phyloP scores from a whole-genome alignment of 2,113 vertebrate species.

The Ramphastos sulfuratus region DNA sequence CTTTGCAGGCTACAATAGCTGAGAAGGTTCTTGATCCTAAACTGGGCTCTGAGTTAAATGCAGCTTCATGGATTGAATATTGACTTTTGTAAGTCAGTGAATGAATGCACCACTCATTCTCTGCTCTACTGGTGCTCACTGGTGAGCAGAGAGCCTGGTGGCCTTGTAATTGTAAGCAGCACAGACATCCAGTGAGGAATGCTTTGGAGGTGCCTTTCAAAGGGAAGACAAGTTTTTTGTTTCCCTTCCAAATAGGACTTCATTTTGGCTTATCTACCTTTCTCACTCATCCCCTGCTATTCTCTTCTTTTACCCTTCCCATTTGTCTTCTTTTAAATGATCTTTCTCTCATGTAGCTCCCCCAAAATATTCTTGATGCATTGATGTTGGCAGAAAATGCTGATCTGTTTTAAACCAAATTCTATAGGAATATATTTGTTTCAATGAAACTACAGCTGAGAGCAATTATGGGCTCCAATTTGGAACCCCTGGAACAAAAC shows the following conservation, averaged over 20 bases:
- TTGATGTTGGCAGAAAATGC: conserved; percentile 10
- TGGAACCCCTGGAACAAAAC: conserved; percentile 30
- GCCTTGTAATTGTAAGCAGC: not conserved
- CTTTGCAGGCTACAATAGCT: not conserved
- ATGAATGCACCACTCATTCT: not conserved
- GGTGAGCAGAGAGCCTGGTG: not conserved
- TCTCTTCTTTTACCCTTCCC: not conserved
- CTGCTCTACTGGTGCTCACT: not conserved
- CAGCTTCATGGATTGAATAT: not conserved
- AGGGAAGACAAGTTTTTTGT: not conserved
- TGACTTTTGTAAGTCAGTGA: not conserved
- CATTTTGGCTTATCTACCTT: conserved; percentile 1
- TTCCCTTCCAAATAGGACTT: not conserved
- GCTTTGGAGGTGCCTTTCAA: conserved; percentile 14
- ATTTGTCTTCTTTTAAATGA: conserved; percentile 28
- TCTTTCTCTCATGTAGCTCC: not conserved
- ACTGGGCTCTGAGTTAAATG: not conserved
- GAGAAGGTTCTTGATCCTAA: not conserved
- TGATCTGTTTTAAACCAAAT: conserved; percentile 12
- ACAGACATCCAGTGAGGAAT: not conserved
- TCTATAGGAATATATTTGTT: conserved; percentile 34
- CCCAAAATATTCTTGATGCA: conserved; percentile 33
- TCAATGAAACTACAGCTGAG: conserved; percentile 59
- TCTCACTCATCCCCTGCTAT: not conserved
- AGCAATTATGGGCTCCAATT: conserved; percentile 18